Evolutionary conservation across 2,113 vertebrate species (phyloP).

Genomic region (Poecilia latipinna): DNA sequence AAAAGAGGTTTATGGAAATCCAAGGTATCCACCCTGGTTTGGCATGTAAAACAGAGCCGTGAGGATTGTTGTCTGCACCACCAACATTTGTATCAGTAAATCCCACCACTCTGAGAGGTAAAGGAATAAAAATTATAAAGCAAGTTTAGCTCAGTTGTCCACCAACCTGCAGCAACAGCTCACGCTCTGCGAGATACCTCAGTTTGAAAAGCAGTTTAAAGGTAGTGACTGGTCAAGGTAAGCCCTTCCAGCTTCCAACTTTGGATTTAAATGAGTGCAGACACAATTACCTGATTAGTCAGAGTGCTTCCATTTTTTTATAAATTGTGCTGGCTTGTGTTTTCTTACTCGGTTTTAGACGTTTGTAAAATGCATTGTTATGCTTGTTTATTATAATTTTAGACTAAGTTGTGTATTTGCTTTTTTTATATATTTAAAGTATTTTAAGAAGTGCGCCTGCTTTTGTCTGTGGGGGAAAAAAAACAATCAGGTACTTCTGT

Average conservation of each 20-base stretch:
- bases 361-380: not conserved
- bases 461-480: not conserved
- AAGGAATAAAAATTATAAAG: slow-evolving; percentile 25
- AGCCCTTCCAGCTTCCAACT: slow-evolving; percentile 15
- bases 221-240: slow-evolving; percentile 54
- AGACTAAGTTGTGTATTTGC: not conserved
- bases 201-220: slow-evolving; percentile 1
- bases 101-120: slow-evolving; percentile 14
- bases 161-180: slow-evolving; percentile 9
- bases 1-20: slow-evolving; percentile 84
- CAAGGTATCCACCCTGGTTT: slow-evolving; percentile 76
- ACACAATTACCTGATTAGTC: not conserved
- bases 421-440: not conserved
- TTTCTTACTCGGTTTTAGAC: not conserved
- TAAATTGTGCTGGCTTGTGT: not conserved
- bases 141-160: slow-evolving; percentile 1
- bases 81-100: slow-evolving; percentile 37
- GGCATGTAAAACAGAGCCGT: slow-evolving; percentile 81
- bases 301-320: not conserved
- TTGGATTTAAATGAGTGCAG: not conserved
- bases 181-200: slow-evolving; percentile 14
- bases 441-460: not conserved
- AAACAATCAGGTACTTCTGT: not conserved
- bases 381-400: not conserved
- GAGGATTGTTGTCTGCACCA: slow-evolving; percentile 60